These are phyloP conservation scores for Eufriesea mexicana DNA, from an alignment of 1,140 invertebrate genomes.

Conservation along the genomic window DNA sequence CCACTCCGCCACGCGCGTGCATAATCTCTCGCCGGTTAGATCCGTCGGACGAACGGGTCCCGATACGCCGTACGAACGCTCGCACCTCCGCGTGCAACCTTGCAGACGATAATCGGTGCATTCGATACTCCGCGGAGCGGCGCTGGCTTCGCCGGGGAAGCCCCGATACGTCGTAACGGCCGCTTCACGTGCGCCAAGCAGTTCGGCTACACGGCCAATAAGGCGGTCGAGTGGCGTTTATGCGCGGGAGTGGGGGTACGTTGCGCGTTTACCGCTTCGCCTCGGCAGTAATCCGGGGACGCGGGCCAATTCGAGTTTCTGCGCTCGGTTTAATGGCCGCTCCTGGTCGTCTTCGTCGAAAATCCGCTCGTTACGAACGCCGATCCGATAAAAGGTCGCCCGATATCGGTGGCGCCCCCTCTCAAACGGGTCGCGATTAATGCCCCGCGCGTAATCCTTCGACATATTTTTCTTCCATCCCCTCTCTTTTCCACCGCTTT, in stretches of 20 bases:
- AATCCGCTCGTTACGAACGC: conserved; percentile 15
- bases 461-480: too few relatives aligned
- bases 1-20: too few relatives aligned
- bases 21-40: too few relatives aligned
- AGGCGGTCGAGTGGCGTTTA: conserved; percentile 24
- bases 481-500: too few relatives aligned
- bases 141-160: neutral
- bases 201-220: conserved; percentile 1
- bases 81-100: too few relatives aligned
- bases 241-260: neutral
- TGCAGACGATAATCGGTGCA: neutral
- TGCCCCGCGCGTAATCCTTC: neutral
- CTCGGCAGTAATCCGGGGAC: neutral
- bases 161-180: too few relatives aligned
- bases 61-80: too few relatives aligned
- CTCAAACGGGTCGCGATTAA: neutral
- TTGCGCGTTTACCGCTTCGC: neutral
- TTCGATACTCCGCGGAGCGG: neutral
- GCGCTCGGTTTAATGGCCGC: neutral
- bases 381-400: neutral
- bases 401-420: neutral
- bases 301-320: neutral
- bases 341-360: neutral
- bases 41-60: too few relatives aligned
- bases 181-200: neutral